Base-by-base conservation (phyloP, 1,140 invertebrate genomes). In the Atta cephalotes region DNA sequence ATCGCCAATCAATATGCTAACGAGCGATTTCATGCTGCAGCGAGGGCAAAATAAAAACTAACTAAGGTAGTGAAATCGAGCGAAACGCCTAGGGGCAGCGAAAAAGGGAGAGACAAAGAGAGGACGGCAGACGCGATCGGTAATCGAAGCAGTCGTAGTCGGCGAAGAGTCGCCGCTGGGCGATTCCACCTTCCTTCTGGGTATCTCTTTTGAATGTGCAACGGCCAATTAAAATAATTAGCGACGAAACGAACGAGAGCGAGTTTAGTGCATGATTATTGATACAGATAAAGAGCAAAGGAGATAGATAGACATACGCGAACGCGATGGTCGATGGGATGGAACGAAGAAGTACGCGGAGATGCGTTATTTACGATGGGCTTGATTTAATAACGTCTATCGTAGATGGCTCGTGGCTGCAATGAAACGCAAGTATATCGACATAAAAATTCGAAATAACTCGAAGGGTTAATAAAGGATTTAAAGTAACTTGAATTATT, bases 1-100 rank as follows among this genome's bases (percentile, higher is more conserved):
- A 95, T 94, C 93, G 92, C 93, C 94, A 95, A 95, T 95, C 94
- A 95, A 95, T 95, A 95, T 95, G 93, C 92, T 94, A 95, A 95
- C 93, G 93, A 94, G 94, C 90, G 91, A 93, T 93, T 92, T 90
- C 88, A 78, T 89, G 86, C 72, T 85, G 35, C 28, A n/a, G 21
- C 31, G 49, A 14, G 45, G 18, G 35, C 76, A 87, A 70, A 85
- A 88, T 58, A 81, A 88, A 87, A 70, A 58, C 31, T 28, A 25
- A 49, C 12, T 16, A 35, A 51, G 21, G 72, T 31, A 28, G 45
- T 62, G 72, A 78, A 62, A 86, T 28, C 70, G 60, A 79, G 60
- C 63, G 85, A 81, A 58, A 74, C 12, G 70, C 68, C 56, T 45
- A 60, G 49, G 18, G 60, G 56, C 31, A 72, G 53, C 9, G 39